A percentile compares a stretch with the other conserved stretches of the same genome.
Evolutionary conservation across 2,113 vertebrate genomes (phyloP).

Genomic region (Antechinus flavipes): DNA sequence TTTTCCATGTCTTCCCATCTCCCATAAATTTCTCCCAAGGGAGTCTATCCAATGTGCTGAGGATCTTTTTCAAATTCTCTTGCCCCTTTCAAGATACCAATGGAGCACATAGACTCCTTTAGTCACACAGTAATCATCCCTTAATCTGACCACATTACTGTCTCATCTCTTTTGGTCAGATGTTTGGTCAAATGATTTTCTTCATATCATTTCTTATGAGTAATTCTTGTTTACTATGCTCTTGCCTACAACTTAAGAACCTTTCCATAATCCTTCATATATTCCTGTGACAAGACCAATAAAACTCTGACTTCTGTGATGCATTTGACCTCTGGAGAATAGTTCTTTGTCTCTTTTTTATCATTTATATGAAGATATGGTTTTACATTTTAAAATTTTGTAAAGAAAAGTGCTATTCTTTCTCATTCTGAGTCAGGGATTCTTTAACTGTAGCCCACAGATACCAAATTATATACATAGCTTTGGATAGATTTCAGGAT

Average conservation of each 20-base stretch:
- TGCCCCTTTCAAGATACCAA: neutral
- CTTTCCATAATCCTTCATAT: neutral
- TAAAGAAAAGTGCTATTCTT: neutral
- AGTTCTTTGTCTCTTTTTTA: neutral
- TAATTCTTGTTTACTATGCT: neutral
- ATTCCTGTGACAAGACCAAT: neutral
- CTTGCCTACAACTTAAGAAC: neutral
- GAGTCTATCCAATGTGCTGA: too few relatives aligned
- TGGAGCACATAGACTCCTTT: neutral
- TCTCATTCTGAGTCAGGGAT: neutral
- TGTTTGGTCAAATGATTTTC: neutral
- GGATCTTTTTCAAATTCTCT: neutral
- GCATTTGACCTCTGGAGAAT: neutral
- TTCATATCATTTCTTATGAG: neutral
- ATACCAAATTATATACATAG: neutral
- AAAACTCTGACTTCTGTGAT: neutral
- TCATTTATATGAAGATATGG: neutral
- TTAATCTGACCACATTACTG: neutral
- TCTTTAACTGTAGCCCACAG: neutral
- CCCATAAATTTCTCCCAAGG: too few relatives aligned
- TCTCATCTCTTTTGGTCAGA: neutral
- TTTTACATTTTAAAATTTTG: neutral
- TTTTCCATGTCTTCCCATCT: too few relatives aligned
- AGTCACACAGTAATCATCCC: neutral
- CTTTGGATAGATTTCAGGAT: neutral